Evolutionary conservation across 2,797 vertebrate species (phyloP).

Genomic region (Galaxias olidus): DNA sequence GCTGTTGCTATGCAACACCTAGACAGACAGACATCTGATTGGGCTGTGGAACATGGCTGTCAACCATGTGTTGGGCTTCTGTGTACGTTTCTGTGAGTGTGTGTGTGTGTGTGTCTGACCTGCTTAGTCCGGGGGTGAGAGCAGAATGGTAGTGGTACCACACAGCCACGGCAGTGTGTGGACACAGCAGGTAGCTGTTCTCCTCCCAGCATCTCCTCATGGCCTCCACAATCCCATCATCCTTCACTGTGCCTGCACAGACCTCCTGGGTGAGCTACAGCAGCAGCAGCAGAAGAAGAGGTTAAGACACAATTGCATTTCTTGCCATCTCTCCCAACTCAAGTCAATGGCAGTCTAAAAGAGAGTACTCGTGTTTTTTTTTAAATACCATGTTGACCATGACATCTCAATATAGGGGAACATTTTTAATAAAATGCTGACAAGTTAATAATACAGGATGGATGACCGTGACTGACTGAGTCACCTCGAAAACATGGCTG

Average conservation of each 20-base stretch:
- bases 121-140: slow-evolving; percentile 44
- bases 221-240: slow-evolving; percentile 79
- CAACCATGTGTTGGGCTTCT: not conserved
- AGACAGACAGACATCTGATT: not conserved
- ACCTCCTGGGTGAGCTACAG: slow-evolving; percentile 74
- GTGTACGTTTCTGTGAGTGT: not conserved
- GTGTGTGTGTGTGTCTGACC: slow-evolving; percentile 47
- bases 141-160: slow-evolving; percentile 85
- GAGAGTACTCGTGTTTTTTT: too few species aligned
- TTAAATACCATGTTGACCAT: too few species aligned
- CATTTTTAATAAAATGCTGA: too few species aligned
- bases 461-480: too few species aligned
- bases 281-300: slow-evolving; percentile 17
- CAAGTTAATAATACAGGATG: too few species aligned
- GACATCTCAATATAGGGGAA: too few species aligned
- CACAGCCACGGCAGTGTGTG: slow-evolving; percentile 87
- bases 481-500: too few species aligned
- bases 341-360: too few species aligned
- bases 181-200: slow-evolving; percentile 87
- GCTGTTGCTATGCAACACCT: slow-evolving; percentile 19
- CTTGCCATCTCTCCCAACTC: too few species aligned
- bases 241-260: slow-evolving; percentile 68
- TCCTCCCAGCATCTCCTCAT: slow-evolving; percentile 89
- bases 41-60: not conserved
- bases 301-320: not conserved